These are phyloP conservation scores for Hesperophylax magnus DNA, from an alignment of 1,140 invertebrate genomes.

Conservation along the genomic window DNA sequence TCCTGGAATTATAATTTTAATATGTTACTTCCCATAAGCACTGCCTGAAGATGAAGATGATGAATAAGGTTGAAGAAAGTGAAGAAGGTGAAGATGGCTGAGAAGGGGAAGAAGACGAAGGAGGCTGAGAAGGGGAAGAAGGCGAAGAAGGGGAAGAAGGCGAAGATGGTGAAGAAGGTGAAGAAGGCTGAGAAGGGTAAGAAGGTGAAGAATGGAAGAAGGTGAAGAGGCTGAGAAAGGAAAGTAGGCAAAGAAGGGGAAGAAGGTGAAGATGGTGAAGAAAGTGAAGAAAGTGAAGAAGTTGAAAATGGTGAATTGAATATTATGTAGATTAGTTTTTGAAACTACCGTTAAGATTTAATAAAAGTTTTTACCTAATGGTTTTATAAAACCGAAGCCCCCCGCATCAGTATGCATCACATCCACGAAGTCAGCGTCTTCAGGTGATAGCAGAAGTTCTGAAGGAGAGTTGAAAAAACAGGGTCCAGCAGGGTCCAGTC, in stretches of 20 bases:
- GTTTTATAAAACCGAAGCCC: constrained; percentile 70
- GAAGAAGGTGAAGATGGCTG: constrained; percentile 65
- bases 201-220: neutral
- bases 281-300: neutral
- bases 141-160: neutral
- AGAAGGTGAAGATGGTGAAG: neutral
- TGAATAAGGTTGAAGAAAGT: constrained; percentile 61
- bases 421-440: constrained; percentile 76
- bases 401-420: constrained; percentile 81
- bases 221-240: neutral
- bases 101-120: neutral
- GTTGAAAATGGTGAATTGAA: neutral
- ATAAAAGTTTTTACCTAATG: neutral
- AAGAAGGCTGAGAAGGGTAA: neutral
- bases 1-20: constrained; percentile 59
- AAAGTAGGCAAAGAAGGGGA: neutral
- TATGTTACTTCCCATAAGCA: too few species aligned
- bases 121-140: neutral
- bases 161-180: neutral
- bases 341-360: too few species aligned
- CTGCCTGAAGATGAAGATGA: neutral
- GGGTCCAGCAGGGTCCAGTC: constrained; percentile 77
- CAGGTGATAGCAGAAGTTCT: constrained; percentile 70
- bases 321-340: neutral
- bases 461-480: constrained; percentile 70